Evolutionary conservation across 92 coral and sea anemone genomes (phyloP).

Genomic region (Porites cylindrica): DNA sequence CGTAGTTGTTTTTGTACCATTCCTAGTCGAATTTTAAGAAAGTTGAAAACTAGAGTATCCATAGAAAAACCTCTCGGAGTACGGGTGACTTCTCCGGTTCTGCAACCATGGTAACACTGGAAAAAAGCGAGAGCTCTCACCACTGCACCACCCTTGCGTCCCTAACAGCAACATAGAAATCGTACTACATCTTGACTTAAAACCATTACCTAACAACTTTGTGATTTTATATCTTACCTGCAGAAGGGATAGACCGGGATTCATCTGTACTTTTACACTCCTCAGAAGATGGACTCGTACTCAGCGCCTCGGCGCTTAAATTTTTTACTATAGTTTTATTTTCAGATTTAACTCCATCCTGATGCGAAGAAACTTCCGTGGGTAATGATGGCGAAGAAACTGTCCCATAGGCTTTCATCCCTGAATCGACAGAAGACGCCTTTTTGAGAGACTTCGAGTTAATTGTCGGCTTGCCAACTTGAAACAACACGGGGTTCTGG

Average conservation of each 20-base stretch:
- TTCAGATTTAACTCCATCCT: not conserved
- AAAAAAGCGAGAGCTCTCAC: too few species aligned
- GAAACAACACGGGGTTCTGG: slow-evolving; percentile 10
- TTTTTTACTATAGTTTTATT: not conserved
- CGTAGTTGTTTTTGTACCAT: too few species aligned
- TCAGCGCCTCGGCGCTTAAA: slow-evolving; percentile 12
- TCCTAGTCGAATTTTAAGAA: too few species aligned
- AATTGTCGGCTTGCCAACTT: not conserved
- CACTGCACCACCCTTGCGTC: too few species aligned
- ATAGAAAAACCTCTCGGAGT: too few species aligned
- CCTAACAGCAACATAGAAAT: not conserved
- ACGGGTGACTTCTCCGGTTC: too few species aligned
- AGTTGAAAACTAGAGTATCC: too few species aligned
- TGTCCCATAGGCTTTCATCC: not conserved
- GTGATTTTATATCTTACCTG: not conserved
- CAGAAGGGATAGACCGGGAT: not conserved
- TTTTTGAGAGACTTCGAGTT: not conserved
- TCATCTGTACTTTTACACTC: not conserved
- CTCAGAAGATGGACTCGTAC: slow-evolving; percentile 13
- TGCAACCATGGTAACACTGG: too few species aligned
- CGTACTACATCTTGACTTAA: not conserved
- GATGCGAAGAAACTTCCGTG: not conserved
- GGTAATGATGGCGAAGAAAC: not conserved
- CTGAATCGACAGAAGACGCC: slow-evolving; percentile 23
- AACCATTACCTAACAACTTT: too few species aligned